Evolutionary conservation across 2,797 vertebrate species (phyloP).

Genomic region (Poeciliopsis paucimaculata): DNA sequence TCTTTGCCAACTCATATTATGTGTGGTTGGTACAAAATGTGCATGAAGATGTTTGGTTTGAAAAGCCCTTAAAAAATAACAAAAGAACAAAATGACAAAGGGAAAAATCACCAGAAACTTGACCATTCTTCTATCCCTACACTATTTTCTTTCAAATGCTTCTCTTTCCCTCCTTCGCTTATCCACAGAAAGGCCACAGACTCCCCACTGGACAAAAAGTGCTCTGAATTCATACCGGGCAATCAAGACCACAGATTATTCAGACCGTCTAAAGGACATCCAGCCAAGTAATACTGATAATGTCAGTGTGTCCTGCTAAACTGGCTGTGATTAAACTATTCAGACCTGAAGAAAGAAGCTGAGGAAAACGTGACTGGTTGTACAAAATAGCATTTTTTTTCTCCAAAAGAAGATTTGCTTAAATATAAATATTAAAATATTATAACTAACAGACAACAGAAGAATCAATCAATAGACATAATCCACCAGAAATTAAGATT

Average conservation of each 20-base stretch:
- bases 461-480: constrained; percentile 45
- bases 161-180: constrained; percentile 15
- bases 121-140: neutral
- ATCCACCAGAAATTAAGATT: constrained; percentile 8
- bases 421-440: constrained; percentile 19
- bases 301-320: constrained; percentile 33
- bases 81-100: neutral
- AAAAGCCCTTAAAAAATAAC: neutral
- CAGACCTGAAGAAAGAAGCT: neutral
- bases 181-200: constrained; percentile 2
- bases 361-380: neutral
- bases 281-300: constrained; percentile 17
- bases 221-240: constrained; percentile 46
- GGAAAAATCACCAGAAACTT: neutral
- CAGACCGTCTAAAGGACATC: constrained; percentile 32
- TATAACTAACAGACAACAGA: neutral
- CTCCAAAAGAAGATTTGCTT: constrained; percentile 25
- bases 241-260: constrained; percentile 36
- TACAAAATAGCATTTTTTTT: neutral
- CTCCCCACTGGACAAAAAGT: constrained; percentile 46
- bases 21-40: neutral
- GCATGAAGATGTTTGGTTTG: neutral
- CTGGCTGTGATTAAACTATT: constrained; percentile 19
- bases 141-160: constrained; percentile 50
- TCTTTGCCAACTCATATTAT: neutral